Conservation (phyloP, 2,797 vertebrate species). For the Pipistrellus kuhlii region DNA sequence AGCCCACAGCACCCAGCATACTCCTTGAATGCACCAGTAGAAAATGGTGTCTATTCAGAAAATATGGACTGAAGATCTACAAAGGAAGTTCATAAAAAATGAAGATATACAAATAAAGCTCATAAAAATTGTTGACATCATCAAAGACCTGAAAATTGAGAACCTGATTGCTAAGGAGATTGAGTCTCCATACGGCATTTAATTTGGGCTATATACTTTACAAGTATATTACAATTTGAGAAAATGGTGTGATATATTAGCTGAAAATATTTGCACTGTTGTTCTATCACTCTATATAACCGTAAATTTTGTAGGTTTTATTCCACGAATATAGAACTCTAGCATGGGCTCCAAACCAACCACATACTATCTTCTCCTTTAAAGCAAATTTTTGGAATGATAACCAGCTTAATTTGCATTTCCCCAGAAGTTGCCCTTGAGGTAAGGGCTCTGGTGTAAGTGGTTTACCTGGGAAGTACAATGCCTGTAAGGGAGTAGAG, state of each 20-base stretch:
- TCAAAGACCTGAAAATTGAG: neutral
- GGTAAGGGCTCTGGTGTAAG: neutral
- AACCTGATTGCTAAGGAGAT: neutral
- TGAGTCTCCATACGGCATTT: neutral
- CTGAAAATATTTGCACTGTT: neutral
- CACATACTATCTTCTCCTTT: neutral
- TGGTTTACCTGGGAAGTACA: neutral
- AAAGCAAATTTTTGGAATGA: conserved; percentile 11
- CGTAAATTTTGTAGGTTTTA: neutral
- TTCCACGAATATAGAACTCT: neutral
- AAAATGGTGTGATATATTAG: neutral
- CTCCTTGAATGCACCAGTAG: neutral
- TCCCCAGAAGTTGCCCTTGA: neutral
- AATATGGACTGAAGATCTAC: neutral
- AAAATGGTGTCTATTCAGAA: neutral
- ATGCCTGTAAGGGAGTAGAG: too few relatives aligned
- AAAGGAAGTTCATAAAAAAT: conserved; percentile 9
- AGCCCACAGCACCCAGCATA: neutral
- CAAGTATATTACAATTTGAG: neutral
- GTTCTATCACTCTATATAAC: neutral
- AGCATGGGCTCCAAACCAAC: neutral
- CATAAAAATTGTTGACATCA: neutral
- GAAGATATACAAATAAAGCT: neutral
- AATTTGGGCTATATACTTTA: neutral
- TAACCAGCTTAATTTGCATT: neutral